Evolutionary conservation across 1,140 invertebrate genomes (phyloP).

Genomic region (Tenebrio molitor): DNA sequence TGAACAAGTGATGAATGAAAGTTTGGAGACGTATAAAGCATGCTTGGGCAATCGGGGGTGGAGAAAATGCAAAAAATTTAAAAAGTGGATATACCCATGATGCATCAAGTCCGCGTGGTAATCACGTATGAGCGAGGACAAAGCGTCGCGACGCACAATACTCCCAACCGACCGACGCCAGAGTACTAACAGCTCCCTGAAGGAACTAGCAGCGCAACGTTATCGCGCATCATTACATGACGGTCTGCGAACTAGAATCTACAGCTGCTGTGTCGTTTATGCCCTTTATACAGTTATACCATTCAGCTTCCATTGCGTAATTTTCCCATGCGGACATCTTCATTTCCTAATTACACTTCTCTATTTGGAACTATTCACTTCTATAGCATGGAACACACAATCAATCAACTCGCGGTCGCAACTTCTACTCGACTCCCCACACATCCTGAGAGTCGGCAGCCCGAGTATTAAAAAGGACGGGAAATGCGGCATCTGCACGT

Average conservation of each 20-base stretch:
- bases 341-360: conserved; percentile 40
- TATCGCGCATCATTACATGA: conserved; percentile 45
- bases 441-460: background rate
- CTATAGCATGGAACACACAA: background rate
- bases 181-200: conserved; percentile 40
- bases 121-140: conserved; percentile 27
- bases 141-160: conserved; percentile 42
- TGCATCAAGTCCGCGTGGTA: conserved; percentile 45
- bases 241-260: conserved; percentile 27
- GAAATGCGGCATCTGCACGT: too few relatives aligned
- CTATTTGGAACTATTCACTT: conserved; percentile 16
- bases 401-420: conserved; percentile 28
- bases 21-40: conserved; percentile 6
- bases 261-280: conserved; percentile 38
- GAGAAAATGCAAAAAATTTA: conserved; percentile 1
- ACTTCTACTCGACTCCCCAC: background rate
- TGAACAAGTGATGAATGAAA: background rate
- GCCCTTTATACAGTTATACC: conserved; percentile 36
- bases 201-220: conserved; percentile 40
- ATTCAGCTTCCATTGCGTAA: conserved; percentile 22
- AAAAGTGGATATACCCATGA: conserved; percentile 45
- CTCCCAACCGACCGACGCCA: conserved; percentile 36
- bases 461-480: too few relatives aligned
- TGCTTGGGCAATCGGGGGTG: conserved; percentile 8
- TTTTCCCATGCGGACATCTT: conserved; percentile 43